Evolutionary conservation across 2,797 vertebrate genomes (phyloP), one percentile per base, ranked within the genome.

Genomic region (Rhinoraja longicauda): DNA sequence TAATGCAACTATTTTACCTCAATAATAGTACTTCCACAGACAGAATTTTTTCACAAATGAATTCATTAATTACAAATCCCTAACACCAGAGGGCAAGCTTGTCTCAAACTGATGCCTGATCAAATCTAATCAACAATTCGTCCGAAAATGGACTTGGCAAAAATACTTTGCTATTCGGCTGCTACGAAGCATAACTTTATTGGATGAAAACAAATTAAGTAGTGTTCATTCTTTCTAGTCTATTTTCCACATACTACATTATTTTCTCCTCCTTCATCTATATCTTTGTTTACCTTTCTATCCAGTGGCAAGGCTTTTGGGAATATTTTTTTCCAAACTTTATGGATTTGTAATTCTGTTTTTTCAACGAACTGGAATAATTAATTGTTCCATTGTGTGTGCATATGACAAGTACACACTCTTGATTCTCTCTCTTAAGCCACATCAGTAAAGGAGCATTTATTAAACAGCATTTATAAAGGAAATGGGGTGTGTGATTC

Each of bases 71-170:
- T 82, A 39, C 82, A 53, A 79, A 82, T 32, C 13, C 45, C 72
- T 57, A 75, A 92, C 90, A 92, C 67, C 70, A 92, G 90, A 92
- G 90, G 90, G 90, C 90, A 92, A 92, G 90, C 90, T 92, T 92
- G 67, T 13, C 90, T 92, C 39, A 92, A 75, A 91, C 64, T 72
- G 21, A 24, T 91, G 36, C 36, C 36, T n/a, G 70, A 75, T 73
- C 21, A 29, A 26, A 90, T 10, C 90, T 70, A 90, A 91, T 91
- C 67, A 91, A 73, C 67, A 91, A 45, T 36, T 13, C 67, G 91
- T 91, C 70, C 45, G 21, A 75, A 92, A 75, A 70, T 15, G 13
- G 4, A 75, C 26, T 17, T 64, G n/a, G 62, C 57, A 32, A 88
- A 86, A 67, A 86, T 86, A n/a, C 12, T n/a, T 86, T 32, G 5